A percentile compares a stretch with the other conserved stretches of the same genome.
Conservation (phyloP, 2,113 vertebrate genomes). For the Aramus guarauna region DNA sequence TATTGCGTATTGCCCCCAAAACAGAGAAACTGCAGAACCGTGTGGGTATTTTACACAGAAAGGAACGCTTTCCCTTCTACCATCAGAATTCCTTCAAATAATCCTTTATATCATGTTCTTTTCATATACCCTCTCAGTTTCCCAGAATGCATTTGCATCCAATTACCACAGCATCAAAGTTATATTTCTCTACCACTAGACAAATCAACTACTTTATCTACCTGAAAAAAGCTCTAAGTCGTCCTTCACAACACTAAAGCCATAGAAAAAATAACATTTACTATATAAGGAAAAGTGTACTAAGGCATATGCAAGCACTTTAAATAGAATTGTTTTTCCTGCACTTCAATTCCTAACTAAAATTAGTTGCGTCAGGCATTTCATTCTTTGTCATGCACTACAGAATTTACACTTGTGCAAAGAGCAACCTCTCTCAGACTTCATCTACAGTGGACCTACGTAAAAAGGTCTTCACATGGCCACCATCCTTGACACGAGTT, state of each 20-base stretch:
- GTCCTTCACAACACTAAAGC: neutral
- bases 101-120: neutral
- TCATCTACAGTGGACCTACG: rapidly evolving
- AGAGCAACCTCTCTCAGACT: neutral
- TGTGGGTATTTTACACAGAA: neutral
- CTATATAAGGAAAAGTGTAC: neutral
- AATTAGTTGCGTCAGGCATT: neutral
- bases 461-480: neutral
- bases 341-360: neutral
- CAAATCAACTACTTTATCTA: neutral
- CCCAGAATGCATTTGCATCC: neutral
- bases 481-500: neutral
- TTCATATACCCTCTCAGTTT: neutral
- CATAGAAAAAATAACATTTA: neutral
- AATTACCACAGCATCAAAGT: neutral
- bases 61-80: neutral
- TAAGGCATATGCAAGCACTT: neutral
- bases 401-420: neutral
- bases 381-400: neutral
- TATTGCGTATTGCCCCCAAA: neutral
- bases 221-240: neutral
- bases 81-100: neutral
- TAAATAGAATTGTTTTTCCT: neutral
- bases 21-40: rapidly evolving
- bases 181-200: neutral